Evolutionary conservation across 2,888 invertebrate species (phyloP).

Genomic region (Ennomos quercinarius): DNA sequence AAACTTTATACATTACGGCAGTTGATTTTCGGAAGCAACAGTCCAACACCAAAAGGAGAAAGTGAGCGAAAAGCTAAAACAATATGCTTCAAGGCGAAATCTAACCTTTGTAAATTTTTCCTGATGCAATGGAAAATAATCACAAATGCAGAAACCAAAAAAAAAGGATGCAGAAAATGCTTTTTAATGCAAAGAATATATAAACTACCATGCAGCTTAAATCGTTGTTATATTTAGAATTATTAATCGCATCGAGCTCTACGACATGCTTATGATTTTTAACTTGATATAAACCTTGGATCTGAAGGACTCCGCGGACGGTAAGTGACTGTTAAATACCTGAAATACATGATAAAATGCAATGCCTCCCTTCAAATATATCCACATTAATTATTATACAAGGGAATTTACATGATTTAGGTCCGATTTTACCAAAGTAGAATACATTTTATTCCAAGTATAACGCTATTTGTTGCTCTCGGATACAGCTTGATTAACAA

Average conservation of each 20-base stretch:
- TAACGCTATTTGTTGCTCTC: too few relatives aligned
- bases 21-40: conserved; percentile 46
- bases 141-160: conserved; percentile 13
- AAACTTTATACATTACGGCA: neutral
- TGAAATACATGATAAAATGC: conserved; percentile 88
- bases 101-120: conserved; percentile 4
- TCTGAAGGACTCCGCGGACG: conserved; percentile 96
- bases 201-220: conserved; percentile 66
- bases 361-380: conserved; percentile 65
- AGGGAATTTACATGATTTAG: conserved; percentile 26
- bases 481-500: too few relatives aligned
- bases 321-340: conserved; percentile 98
- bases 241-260: conserved; percentile 65
- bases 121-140: conserved; percentile 7
- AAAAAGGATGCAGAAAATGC: conserved; percentile 24
- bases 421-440: too few relatives aligned
- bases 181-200: conserved; percentile 31
- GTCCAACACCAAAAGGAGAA: conserved; percentile 66
- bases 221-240: conserved; percentile 55
- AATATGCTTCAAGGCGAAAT: conserved; percentile 33
- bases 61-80: conserved; percentile 58
- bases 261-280: conserved; percentile 81
- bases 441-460: too few relatives aligned
- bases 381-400: conserved; percentile 41
- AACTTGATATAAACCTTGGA: conserved; percentile 92